Conservation (phyloP, 1,140 invertebrate species). For the Campoletis sonorensis region DNA sequence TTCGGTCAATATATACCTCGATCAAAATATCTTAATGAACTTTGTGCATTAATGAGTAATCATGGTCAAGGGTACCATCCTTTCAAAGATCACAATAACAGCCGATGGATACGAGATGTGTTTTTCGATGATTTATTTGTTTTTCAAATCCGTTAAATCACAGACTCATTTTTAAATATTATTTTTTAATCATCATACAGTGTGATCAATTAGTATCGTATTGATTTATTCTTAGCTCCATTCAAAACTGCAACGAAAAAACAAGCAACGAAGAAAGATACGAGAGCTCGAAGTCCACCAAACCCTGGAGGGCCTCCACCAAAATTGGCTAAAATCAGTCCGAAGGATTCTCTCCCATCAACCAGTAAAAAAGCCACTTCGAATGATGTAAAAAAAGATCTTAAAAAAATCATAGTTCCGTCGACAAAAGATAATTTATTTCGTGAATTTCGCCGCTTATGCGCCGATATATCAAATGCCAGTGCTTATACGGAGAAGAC, state of each 20-base stretch:
- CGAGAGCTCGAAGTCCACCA: not conserved
- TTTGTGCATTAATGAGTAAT: no score
- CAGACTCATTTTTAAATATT: no score
- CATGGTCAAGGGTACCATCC: no score
- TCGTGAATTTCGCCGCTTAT: slow-evolving; percentile 86
- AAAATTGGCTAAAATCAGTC: slow-evolving; percentile 6
- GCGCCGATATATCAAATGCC: slow-evolving; percentile 85
- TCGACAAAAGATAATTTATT: slow-evolving; percentile 83
- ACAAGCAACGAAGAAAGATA: slow-evolving; percentile 37
- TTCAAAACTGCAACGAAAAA: slow-evolving; percentile 49
- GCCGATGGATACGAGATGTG: no score
- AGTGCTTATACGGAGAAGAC: slow-evolving; percentile 91
- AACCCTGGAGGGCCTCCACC: not conserved
- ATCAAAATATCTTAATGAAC: no score
- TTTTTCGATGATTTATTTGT: not conserved
- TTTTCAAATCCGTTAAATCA: no score
- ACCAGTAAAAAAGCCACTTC: not conserved
- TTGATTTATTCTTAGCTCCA: slow-evolving; percentile 53
- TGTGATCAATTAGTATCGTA: no score
- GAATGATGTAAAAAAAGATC: slow-evolving; percentile 38
- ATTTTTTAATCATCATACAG: no score
- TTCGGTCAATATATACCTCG: no score
- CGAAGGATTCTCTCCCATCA: slow-evolving; percentile 6
- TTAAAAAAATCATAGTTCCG: not conserved
- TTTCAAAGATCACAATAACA: no score